Base-by-base conservation (phyloP, 2,888 invertebrate species). In the Autographa pulchrina region DNA sequence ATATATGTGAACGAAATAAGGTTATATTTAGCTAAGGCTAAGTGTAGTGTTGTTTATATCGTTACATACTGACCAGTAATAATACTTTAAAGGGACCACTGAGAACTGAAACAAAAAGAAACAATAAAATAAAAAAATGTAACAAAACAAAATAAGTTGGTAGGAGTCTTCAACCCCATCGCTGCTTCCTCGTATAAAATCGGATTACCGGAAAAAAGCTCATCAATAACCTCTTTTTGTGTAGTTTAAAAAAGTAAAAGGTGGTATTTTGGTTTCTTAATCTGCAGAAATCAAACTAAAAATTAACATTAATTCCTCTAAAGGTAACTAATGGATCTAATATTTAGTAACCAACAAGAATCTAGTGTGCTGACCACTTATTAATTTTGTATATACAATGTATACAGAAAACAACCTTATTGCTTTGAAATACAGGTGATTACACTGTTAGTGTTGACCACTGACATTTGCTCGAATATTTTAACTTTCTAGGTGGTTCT, bases 41-140 rank as follows among this genome's bases (percentile, higher is more conserved):
- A 60, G 35, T 48, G 54, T 31, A 16, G 0, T 61, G 67, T 62
- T 32, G 52, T 54, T 14, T 58, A 18, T 38, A 56, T 59, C 35
- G 0, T 68, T 80, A 43, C 65, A 85, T 82, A 89, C 87, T 87
- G 78, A 88, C 88, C 88, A 84, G 83, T 71, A 74, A 85, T 63
- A 68, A 77, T 70, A 82, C 65, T 79, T 80, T 90, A 95, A 86
- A 95, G 81, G 54, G 94, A 95, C 92, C 93, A 93, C 70, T 93
- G 88, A 77, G 90, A 94, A 92, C 95, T 95, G 95, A 91, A 95
- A 95, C 95, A 95, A 94, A 92, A 80, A 82, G 76, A 78, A 80
- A 86, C 73, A 79, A 80, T 79, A 85, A 85, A 85, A 72, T 67
- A 66, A 78, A 68, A 35, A 68, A 78, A 75, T 77, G 60, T 68